Conservation (phyloP, 2,113 vertebrate species). For the Dromas ardeola region DNA sequence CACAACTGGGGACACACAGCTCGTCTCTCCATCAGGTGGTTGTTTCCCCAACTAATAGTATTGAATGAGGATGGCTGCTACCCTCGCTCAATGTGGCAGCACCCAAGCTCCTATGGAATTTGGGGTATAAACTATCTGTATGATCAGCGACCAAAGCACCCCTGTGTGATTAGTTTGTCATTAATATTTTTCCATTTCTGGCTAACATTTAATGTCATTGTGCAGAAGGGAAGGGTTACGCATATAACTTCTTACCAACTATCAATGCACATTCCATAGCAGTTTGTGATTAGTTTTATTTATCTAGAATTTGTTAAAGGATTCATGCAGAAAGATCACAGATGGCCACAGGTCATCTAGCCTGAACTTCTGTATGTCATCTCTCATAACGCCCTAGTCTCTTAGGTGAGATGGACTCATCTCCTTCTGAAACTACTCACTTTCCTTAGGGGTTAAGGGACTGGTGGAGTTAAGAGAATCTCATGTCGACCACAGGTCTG, state of each 20-base stretch:
- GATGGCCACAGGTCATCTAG: background rate
- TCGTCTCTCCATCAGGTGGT: background rate
- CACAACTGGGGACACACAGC: background rate
- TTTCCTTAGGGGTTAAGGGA: background rate
- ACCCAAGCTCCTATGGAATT: background rate
- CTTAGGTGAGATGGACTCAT: background rate
- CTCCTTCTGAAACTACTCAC: background rate
- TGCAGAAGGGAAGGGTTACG: accelerated
- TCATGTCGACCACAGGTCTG: background rate
- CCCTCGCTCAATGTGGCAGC: background rate
- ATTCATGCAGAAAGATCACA: background rate
- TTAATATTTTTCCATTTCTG: background rate
- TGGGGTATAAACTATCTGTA: background rate
- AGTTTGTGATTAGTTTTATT: background rate
- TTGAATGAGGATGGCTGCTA: background rate
- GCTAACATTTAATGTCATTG: background rate
- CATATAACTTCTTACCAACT: background rate
- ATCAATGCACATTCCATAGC: accelerated
- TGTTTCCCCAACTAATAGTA: background rate
- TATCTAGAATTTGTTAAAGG: background rate
- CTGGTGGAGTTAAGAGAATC: background rate
- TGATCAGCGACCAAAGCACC: background rate
- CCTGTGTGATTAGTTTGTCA: background rate
- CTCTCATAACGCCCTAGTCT: background rate
- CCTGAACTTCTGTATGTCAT: background rate